Evolutionary conservation across 2,113 vertebrate species (phyloP).

Genomic region (Rallus limicola): DNA sequence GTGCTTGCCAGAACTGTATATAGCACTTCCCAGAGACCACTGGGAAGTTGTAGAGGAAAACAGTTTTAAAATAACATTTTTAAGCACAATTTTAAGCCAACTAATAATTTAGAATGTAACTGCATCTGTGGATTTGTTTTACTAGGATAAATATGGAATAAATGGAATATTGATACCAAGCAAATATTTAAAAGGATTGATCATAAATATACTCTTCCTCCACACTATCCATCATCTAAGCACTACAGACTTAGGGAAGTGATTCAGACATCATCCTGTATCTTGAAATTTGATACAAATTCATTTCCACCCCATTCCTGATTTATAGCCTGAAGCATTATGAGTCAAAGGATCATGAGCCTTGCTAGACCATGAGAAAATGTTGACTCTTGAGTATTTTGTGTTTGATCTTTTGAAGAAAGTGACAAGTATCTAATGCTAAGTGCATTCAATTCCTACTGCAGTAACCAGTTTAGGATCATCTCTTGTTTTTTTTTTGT

Average conservation of each 20-base stretch:
- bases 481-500: no score
- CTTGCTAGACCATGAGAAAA: neutral
- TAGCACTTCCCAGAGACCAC: neutral
- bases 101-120: neutral
- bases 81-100: neutral
- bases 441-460: neutral
- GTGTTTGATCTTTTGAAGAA: neutral
- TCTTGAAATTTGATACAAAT: neutral
- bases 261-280: neutral
- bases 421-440: neutral
- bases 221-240: neutral
- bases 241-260: neutral
- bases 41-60: neutral
- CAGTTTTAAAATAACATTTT: constrained; percentile 29
- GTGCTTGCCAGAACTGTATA: constrained; percentile 25
- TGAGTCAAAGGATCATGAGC: neutral
- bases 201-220: neutral
- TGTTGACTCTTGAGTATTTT: neutral
- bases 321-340: neutral
- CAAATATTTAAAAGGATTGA: neutral
- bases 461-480: neutral
- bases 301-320: neutral
- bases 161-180: neutral
- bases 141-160: neutral
- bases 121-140: neutral